Base-by-base conservation (phyloP, 2,888 invertebrate species). In the Cerastis rubricosa region DNA sequence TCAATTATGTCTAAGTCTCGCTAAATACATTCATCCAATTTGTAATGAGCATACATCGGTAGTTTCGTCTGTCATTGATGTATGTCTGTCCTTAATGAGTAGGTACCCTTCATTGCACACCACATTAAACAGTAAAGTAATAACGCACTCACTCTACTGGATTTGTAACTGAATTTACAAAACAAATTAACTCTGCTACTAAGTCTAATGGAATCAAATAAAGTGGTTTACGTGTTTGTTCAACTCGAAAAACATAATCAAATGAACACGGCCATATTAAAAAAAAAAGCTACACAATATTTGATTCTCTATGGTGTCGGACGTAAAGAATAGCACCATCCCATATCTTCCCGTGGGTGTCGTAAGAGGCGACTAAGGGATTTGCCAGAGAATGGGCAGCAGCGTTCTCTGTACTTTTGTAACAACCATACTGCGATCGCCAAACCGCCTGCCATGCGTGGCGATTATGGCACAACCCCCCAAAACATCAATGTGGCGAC, bases 151-250 rank as follows among this genome's bases (percentile, higher is more conserved):
- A 51, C 45, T 63, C 29, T 22, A 59, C 25, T 81, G 51, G 14
- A 51, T 68, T 78, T 25, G 61, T 25, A 61, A 67, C 25, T 61
- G 40, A 64, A 74, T 51, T 74, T 49, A 74, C 19, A 63, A 71
- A 77, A 72, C 74, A 74, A 35, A 40, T 40, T 57, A 29, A 17
- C 59, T 17, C 29, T 29, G 65, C 12, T 29, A 54, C 73, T 6
- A 49, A 64, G 5, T 73, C 43, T 54, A 47, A 80, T 65, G 25
- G 40, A 81, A 43, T 47, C 35, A 71, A 51, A 51, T 80, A 45
- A 47, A 63, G 19, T 22, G 12, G 35, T 35, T 79, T 40, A 3
- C 51, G 17, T 40, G 12, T 22, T 54, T 47, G 29, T 64, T 64
- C 5, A 9, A 54, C n/a, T 80, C 8, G 12, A 71, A 22, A 0